A percentile compares a stretch with the other conserved stretches of the same genome.
Conservation (phyloP, 1,140 invertebrate species). For the Apis cerana region DNA sequence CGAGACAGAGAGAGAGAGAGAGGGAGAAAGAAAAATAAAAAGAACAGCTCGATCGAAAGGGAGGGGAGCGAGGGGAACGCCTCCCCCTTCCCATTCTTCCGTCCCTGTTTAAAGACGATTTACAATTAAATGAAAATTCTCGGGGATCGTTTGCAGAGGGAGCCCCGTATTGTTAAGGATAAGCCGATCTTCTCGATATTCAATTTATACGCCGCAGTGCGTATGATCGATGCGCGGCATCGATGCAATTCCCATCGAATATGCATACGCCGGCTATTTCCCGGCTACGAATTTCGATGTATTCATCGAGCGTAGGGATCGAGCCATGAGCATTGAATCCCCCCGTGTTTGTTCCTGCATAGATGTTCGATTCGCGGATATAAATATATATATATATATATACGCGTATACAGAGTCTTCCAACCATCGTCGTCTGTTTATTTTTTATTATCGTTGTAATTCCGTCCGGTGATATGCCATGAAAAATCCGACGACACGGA, state of each 20-base stretch:
- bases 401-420: neutral
- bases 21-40: too few species aligned
- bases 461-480: too few species aligned
- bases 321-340: constrained; percentile 45
- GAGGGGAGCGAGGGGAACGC: neutral
- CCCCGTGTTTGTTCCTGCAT: constrained; percentile 42
- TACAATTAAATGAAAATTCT: constrained; percentile 64
- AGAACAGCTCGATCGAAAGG: neutral
- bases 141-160: constrained; percentile 40
- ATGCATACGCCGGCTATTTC: constrained; percentile 64
- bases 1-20: neutral
- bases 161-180: constrained; percentile 65
- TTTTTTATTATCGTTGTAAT: too few species aligned
- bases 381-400: neutral
- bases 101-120: constrained; percentile 42
- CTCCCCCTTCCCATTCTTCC: neutral
- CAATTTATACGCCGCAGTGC: constrained; percentile 67
- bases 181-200: constrained; percentile 70
- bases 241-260: constrained; percentile 68
- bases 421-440: neutral
- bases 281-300: constrained; percentile 60
- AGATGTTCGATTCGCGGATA: neutral
- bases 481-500: too few species aligned
- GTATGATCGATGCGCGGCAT: constrained; percentile 63
- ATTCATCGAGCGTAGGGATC: constrained; percentile 37